Conservation (phyloP, 2,888 invertebrate species). For the Andrena haemorrhoa region DNA sequence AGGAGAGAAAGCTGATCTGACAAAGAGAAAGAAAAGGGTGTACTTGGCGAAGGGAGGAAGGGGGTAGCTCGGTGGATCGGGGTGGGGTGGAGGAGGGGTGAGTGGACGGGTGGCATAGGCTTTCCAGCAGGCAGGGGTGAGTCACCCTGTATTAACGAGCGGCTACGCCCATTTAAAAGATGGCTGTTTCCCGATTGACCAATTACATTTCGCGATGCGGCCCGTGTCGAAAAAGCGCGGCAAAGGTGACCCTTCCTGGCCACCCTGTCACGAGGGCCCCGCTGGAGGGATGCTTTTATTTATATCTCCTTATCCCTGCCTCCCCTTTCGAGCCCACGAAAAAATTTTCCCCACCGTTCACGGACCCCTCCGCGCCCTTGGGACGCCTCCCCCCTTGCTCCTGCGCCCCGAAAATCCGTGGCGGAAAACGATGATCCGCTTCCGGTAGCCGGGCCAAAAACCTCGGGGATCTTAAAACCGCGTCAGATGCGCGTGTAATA, state of each 20-base stretch:
- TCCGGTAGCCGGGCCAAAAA: constrained; percentile 40
- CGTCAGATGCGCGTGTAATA: neutral
- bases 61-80: constrained; percentile 8
- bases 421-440: constrained; percentile 58
- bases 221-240: constrained; percentile 79
- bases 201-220: constrained; percentile 76
- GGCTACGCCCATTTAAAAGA: constrained; percentile 81
- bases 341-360: constrained; percentile 51
- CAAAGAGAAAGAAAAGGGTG: constrained; percentile 23
- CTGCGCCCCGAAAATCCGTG: constrained; percentile 54
- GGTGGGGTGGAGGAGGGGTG: constrained; percentile 46
- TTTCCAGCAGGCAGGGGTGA: constrained; percentile 79
- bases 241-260: constrained; percentile 63
- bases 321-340: constrained; percentile 11
- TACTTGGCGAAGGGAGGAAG: constrained; percentile 16
- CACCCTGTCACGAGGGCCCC: constrained; percentile 53
- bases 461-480: neutral
- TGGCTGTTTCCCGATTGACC: constrained; percentile 79
- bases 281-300: constrained; percentile 70
- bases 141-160: constrained; percentile 79
- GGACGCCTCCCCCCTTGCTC: constrained; percentile 40
- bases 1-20: constrained; percentile 22
- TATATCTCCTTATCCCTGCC: constrained; percentile 64
- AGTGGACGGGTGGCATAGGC: constrained; percentile 62
- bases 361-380: constrained; percentile 29